Evolutionary conservation across 1,140 invertebrate genomes (phyloP), one percentile per base, ranked within the genome.

Genomic region (Acromyrmex echinatior): DNA sequence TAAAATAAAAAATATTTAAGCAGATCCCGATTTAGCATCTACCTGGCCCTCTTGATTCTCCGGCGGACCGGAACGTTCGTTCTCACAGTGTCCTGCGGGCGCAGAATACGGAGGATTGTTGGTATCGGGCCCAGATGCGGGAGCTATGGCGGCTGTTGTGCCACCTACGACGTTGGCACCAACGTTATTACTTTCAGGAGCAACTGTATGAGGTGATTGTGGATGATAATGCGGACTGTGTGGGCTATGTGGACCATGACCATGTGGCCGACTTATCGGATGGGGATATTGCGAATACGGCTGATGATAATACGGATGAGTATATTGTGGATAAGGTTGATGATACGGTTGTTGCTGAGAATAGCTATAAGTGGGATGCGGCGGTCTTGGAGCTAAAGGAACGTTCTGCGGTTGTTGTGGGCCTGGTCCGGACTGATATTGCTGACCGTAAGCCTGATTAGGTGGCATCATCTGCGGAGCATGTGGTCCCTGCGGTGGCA

Each of bases 251-350:
- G 94, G 94, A 14, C 93, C 92, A 25, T 93, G 95, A 5, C 95
- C 94, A 74, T 96, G 96, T 1, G 96, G 96, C 25, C 96, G 96
- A 87, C 91, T 95, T 95, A 94, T 96, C 7, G 95, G 93, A 60
- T 96, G 95, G 0, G 95, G 94, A 88, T 97, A 97, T 14, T 97
- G 96, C 2, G 96, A 96, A 79, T 96, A 96, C 0, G 96, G 96
- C 76, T 96, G 96, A 91, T 96, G 96, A 92, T 97, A 97, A 86
- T 97, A 97, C 0, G 96, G 95, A 93, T 96, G 96, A 4, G 96
- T 93, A 60, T 96, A 96, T 79, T 96, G 96, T 2, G 96, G 96
- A 93, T 97, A 97, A 10, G 96, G 95, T 85, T 96, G 96, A 92
- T 96, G 96, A 45, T 96, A 96, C 0, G 96, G 95, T 86, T 96